Evolutionary conservation across 2,797 vertebrate genomes (phyloP).

Genomic region (Lepidocolaptes lacrymiger): DNA sequence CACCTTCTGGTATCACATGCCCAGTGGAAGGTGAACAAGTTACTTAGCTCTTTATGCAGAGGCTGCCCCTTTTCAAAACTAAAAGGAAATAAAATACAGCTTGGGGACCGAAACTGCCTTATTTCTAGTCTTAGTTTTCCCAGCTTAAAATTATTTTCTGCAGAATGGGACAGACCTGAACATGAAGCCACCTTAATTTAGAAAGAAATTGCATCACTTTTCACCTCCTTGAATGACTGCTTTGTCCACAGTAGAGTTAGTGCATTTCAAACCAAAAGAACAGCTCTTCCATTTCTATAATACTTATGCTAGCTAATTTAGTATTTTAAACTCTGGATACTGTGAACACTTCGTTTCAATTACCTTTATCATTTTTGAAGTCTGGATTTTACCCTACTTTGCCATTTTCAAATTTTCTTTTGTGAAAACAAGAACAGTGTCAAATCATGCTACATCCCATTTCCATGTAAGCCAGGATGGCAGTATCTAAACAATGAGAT

Average conservation of each 20-base stretch:
- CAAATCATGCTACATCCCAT: background rate
- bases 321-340: background rate
- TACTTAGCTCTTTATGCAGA: background rate
- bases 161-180: background rate
- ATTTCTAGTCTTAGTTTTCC: background rate
- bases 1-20: background rate
- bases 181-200: background rate
- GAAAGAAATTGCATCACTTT: background rate
- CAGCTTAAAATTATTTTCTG: background rate
- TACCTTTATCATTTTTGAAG: background rate
- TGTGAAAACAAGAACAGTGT: background rate
- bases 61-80: background rate
- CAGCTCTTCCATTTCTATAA: background rate
- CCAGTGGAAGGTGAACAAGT: background rate
- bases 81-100: background rate
- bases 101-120: background rate
- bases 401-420: background rate
- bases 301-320: background rate
- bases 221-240: background rate
- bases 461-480: background rate
- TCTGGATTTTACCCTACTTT: background rate
- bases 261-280: background rate
- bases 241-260: background rate
- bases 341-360: background rate
- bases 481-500: background rate